phyloP scores from a whole-genome alignment of 2,797 vertebrate genomes.

The Enteromius radiatus region DNA sequence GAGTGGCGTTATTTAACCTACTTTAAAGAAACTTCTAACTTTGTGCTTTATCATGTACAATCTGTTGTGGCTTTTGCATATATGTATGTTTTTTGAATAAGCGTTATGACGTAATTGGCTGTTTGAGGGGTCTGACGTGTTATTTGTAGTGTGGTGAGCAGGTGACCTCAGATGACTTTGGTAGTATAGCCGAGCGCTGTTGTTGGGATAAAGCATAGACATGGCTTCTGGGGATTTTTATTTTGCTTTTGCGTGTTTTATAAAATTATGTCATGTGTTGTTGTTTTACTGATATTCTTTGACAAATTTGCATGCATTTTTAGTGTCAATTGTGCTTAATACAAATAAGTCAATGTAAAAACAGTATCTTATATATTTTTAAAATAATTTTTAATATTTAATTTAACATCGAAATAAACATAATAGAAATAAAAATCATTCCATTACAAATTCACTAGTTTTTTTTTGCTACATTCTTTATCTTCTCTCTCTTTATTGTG shows the following conservation, averaged over 20 bases:
- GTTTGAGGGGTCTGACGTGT: constrained; percentile 13
- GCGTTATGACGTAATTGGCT: neutral
- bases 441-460: neutral
- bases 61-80: neutral
- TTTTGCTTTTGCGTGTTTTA: neutral
- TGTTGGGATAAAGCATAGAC: neutral
- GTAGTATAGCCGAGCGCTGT: constrained; percentile 10
- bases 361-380: neutral
- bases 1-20: constrained; percentile 69
- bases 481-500: neutral
- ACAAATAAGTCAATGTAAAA: neutral
- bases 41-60: neutral
- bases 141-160: constrained; percentile 23
- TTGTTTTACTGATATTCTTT: neutral
- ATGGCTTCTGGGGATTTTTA: neutral
- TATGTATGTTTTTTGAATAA: neutral
- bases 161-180: constrained; percentile 47
- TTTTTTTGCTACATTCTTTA: neutral
- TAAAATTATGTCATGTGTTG: neutral
- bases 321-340: neutral
- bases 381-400: neutral
- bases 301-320: neutral
- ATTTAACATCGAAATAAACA: neutral
- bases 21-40: neutral
- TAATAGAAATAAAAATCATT: neutral